A percentile compares a stretch with the other conserved stretches of the same genome.
Evolutionary conservation across 2,888 invertebrate genomes (phyloP).

Genomic region (Apotomis turbidana): DNA sequence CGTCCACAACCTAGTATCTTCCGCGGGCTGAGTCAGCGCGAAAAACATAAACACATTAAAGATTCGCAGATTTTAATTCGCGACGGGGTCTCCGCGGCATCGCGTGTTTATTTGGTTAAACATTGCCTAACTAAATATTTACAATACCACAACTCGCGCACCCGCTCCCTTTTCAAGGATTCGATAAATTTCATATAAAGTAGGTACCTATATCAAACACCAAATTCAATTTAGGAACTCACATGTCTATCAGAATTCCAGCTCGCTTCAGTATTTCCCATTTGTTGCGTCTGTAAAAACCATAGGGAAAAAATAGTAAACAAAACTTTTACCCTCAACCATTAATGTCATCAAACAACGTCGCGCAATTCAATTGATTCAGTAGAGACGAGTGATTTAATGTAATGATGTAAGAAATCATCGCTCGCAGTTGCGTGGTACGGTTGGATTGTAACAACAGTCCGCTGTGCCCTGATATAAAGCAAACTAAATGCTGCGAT

Average conservation of each 20-base stretch:
- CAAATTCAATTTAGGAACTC: too few species aligned
- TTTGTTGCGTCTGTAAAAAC: neutral
- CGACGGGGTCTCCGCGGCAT: neutral
- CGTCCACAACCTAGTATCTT: neutral
- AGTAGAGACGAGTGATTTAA: slow-evolving; percentile 14
- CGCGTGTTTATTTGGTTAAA: neutral
- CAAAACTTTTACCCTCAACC: slow-evolving; percentile 1
- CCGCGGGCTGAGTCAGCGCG: slow-evolving; percentile 29
- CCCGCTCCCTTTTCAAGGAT: neutral
- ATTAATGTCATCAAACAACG: slow-evolving; percentile 1
- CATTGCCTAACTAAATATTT: neutral
- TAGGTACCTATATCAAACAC: too few species aligned
- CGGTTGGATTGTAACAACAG: slow-evolving; percentile 12
- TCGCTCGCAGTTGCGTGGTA: slow-evolving; percentile 2
- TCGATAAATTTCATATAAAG: neutral
- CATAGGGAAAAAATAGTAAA: neutral
- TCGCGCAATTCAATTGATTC: slow-evolving; percentile 19
- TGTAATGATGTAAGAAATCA: slow-evolving; percentile 30
- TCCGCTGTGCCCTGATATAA: slow-evolving; percentile 11
- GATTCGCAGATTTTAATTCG: neutral
- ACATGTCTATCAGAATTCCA: too few species aligned
- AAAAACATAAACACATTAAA: slow-evolving; percentile 30
- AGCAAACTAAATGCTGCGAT: slow-evolving; percentile 12
- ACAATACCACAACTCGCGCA: neutral
- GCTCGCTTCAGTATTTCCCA: too few species aligned